These are phyloP conservation scores for Drosophila auraria DNA, from an alignment of 1,140 invertebrate genomes.

Conservation along the genomic window DNA sequence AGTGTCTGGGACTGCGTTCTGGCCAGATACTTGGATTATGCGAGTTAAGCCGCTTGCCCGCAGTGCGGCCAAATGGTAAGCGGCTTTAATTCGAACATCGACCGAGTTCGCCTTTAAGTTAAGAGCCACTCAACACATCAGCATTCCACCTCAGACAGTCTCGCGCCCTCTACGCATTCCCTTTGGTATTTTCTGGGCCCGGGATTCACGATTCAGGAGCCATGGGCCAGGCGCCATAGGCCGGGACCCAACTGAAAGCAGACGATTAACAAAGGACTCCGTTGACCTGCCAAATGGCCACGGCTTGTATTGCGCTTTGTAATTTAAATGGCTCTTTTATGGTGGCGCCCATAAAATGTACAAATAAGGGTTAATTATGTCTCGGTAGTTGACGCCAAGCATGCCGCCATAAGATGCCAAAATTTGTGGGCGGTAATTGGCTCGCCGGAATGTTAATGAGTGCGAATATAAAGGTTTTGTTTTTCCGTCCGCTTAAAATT, in stretches of 20 bases:
- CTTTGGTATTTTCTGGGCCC: not conserved
- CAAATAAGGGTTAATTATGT: constrained; percentile 84
- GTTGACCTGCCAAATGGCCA: constrained; percentile 51
- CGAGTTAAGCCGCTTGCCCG: constrained; percentile 79
- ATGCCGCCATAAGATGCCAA: constrained; percentile 60
- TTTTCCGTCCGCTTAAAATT: not conserved
- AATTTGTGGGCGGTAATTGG: constrained; percentile 67
- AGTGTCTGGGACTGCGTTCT: constrained; percentile 59
- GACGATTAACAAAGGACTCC: constrained; percentile 61
- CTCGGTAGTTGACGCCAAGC: constrained; percentile 49
- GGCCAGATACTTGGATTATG: constrained; percentile 83
- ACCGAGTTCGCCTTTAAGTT: constrained; percentile 47
- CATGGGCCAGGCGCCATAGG: not conserved
- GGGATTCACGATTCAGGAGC: not conserved
- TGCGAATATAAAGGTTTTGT: constrained; percentile 2
- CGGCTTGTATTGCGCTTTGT: constrained; percentile 40
- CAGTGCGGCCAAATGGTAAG: constrained; percentile 67
- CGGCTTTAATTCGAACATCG: constrained; percentile 58
- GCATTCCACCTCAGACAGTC: constrained; percentile 47
- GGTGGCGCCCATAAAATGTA: constrained; percentile 72
- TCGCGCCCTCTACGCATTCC: constrained; percentile 28
- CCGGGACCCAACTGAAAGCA: constrained; percentile 8
- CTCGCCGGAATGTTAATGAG: constrained; percentile 63
- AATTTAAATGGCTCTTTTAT: constrained; percentile 79
- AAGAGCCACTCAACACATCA: constrained; percentile 39